A percentile compares a stretch with the other conserved stretches of the same genome.
Conservation (phyloP, 2,888 invertebrate genomes). For the Noctua janthe region DNA sequence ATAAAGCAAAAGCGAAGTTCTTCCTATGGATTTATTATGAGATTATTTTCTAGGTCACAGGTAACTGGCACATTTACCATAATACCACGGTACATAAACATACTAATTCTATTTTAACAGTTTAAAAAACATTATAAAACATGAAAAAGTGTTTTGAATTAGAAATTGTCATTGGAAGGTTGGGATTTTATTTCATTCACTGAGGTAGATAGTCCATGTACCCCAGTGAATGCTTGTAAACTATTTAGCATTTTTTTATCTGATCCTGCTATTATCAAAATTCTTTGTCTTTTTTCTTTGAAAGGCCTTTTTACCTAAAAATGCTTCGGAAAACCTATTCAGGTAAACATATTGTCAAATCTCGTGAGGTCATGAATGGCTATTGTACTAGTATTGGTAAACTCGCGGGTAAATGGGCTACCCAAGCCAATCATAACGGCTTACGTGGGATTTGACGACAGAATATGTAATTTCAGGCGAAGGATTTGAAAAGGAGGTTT, state of each 20-base stretch:
- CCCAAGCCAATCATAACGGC: background rate
- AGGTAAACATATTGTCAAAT: background rate
- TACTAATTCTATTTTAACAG: background rate
- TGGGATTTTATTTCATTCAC: background rate
- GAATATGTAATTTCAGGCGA: background rate
- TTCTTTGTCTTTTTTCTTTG: background rate
- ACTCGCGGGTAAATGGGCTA: background rate
- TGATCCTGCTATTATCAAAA: background rate
- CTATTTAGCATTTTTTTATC: background rate
- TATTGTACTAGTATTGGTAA: background rate
- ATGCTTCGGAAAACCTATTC: background rate
- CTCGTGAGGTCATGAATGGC: background rate
- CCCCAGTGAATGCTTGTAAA: background rate
- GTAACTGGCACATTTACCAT: background rate
- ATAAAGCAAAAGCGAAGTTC: background rate
- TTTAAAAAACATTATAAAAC: background rate
- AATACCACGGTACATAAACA: background rate
- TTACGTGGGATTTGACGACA: background rate
- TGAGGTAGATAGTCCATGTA: too few relatives aligned
- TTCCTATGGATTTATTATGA: background rate
- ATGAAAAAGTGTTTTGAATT: background rate
- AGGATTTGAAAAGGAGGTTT: slow-evolving; percentile 2
- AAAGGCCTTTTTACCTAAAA: background rate
- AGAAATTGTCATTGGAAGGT: background rate
- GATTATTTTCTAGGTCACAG: background rate